Conservation (phyloP, 2,113 vertebrate genomes). For the Pterocles gutturalis region DNA sequence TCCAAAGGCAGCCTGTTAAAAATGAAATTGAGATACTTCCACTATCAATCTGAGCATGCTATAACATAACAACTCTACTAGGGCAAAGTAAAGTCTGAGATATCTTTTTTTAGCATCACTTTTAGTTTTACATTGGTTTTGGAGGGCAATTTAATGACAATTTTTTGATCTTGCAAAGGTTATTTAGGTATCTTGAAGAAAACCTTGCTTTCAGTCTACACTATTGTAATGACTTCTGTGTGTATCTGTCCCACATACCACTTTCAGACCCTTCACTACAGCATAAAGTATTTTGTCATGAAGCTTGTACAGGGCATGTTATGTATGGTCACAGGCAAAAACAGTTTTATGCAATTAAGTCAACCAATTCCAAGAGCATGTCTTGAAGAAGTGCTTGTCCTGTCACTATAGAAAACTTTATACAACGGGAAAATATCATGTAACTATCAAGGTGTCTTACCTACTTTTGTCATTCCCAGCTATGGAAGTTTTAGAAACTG, state of each 20-base stretch:
- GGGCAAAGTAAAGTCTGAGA: background rate
- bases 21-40: conserved; percentile 4
- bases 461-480: background rate
- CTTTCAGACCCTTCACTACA: background rate
- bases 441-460: background rate
- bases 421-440: background rate
- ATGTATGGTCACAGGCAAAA: background rate
- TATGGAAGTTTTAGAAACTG: background rate
- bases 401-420: background rate
- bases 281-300: background rate
- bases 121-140: background rate
- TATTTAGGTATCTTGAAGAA: background rate
- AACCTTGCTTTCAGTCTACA: background rate
- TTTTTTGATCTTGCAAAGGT: background rate
- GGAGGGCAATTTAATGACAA: background rate
- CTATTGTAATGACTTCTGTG: accelerated
- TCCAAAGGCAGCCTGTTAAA: conserved; percentile 15
- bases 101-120: background rate
- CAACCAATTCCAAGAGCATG: background rate
- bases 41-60: background rate
- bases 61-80: background rate
- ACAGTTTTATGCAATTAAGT: background rate
- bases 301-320: background rate
- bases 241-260: background rate
- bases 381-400: background rate